These are phyloP conservation scores for Alethe castanea DNA, from an alignment of 2,113 vertebrate species.

Conservation along the genomic window DNA sequence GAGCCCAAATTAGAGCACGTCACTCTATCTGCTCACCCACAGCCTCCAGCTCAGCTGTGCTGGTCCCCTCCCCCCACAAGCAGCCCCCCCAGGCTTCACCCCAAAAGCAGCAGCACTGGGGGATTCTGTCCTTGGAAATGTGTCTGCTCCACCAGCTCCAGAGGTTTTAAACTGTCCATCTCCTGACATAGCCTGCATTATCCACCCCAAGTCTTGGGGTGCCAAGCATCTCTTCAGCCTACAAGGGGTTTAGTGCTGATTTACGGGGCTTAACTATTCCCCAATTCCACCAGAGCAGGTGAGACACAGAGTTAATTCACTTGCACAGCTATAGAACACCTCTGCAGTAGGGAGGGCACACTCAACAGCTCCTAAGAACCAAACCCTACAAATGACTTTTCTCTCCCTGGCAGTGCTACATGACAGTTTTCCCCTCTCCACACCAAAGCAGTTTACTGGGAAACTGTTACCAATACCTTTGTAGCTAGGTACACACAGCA, in stretches of 20 bases:
- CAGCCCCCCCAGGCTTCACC: not conserved
- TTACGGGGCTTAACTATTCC: not conserved
- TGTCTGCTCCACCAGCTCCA: not conserved
- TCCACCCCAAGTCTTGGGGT: not conserved
- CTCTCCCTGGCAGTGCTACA: not conserved
- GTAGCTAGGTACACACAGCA: not conserved
- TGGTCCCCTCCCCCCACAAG: accelerated
- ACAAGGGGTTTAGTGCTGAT: not conserved
- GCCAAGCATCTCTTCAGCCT: not conserved
- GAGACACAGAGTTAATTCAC: not conserved
- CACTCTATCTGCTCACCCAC: not conserved
- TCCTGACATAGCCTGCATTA: not conserved
- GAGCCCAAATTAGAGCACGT: not conserved
- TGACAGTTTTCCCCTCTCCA: not conserved
- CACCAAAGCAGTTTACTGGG: not conserved
- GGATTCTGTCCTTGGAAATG: not conserved
- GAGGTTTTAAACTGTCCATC: not conserved
- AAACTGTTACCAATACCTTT: not conserved
- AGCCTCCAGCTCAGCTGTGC: not conserved
- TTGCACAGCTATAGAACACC: not conserved
- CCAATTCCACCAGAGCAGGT: not conserved
- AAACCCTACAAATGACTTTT: not conserved
- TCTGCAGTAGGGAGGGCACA: not conserved
- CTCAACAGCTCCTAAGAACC: not conserved
- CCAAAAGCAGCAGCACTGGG: not conserved